A percentile compares a stretch with the other conserved stretches of the same genome.
phyloP scores from a whole-genome alignment of 2,113 vertebrate genomes.

The Scophthalmus maximus region DNA sequence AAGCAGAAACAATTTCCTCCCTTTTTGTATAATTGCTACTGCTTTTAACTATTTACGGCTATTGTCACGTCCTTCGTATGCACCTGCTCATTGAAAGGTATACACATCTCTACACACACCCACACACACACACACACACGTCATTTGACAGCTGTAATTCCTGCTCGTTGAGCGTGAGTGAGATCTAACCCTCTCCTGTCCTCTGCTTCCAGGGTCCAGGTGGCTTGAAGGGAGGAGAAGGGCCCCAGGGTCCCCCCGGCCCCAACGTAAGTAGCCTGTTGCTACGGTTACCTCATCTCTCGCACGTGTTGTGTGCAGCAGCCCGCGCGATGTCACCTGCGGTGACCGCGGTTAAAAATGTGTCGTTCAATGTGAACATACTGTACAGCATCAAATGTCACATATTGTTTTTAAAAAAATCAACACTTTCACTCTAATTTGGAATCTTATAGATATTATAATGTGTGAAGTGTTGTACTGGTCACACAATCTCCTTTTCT shows the following conservation, averaged over 20 bases:
- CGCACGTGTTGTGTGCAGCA: slow-evolving; percentile 2
- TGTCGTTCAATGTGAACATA: neutral
- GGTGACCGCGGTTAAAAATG: too few relatives aligned
- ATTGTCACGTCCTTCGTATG: neutral
- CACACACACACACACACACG: slow-evolving; percentile 1
- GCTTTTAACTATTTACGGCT: neutral
- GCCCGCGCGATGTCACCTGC: neutral
- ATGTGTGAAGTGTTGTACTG: too few relatives aligned
- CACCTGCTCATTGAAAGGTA: neutral
- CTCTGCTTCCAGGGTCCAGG: slow-evolving; percentile 86
- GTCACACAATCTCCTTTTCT: too few relatives aligned
- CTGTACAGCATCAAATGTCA: neutral
- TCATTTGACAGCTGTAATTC: slow-evolving; percentile 63
- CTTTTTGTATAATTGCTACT: neutral
- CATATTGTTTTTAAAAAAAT: too few relatives aligned
- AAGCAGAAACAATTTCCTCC: too few relatives aligned
- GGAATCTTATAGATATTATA: too few relatives aligned
- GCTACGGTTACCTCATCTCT: slow-evolving; percentile 68
- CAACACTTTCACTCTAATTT: too few relatives aligned
- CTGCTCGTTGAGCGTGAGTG: slow-evolving; percentile 45
- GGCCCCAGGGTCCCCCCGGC: slow-evolving; percentile 92
- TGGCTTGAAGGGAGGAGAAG: slow-evolving; percentile 98
- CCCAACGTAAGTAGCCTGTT: slow-evolving; percentile 90
- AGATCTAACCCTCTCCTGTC: slow-evolving; percentile 60
- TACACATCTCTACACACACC: neutral